Conservation (phyloP, 2,888 invertebrate genomes). For the Adela reaumurella region DNA sequence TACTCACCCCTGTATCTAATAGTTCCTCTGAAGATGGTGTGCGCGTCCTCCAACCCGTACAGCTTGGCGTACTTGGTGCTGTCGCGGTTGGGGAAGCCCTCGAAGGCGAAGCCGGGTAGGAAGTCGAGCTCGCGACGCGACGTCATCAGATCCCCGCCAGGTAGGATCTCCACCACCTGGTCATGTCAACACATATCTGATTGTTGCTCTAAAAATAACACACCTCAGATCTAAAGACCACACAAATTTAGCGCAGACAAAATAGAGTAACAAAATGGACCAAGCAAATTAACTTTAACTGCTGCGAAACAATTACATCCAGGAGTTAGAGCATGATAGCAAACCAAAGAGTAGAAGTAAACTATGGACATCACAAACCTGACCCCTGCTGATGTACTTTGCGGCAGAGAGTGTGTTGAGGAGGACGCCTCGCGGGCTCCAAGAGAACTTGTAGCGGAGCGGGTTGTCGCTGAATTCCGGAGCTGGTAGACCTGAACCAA, state of each 20-base stretch:
- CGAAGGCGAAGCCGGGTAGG: slow-evolving; percentile 92
- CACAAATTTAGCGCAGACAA: too few species aligned
- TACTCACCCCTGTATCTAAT: slow-evolving; percentile 73
- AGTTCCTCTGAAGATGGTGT: slow-evolving; percentile 90
- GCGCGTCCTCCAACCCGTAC: slow-evolving; percentile 84
- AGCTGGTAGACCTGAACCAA: slow-evolving; percentile 90
- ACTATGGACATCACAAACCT: slow-evolving; percentile 46
- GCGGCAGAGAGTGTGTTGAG: slow-evolving; percentile 88
- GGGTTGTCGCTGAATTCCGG: slow-evolving; percentile 94
- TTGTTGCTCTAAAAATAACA: too few species aligned
- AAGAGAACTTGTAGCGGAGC: slow-evolving; percentile 88
- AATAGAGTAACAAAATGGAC: background rate
- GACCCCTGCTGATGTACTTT: slow-evolving; percentile 77
- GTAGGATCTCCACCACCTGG: slow-evolving; percentile 85
- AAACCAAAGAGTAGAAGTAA: background rate
- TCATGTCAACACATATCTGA: too few species aligned
- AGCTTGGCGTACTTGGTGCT: slow-evolving; percentile 83
- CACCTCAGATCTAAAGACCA: too few species aligned
- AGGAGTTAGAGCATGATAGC: too few species aligned
- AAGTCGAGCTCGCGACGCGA: slow-evolving; percentile 78
- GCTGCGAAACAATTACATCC: too few species aligned
- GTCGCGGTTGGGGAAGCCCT: slow-evolving; percentile 96
- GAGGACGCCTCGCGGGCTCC: slow-evolving; percentile 94
- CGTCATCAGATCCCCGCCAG: slow-evolving; percentile 88
- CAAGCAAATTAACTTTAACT: background rate